Percentiles rank a stretch among this genome's conserved stretches.
These are phyloP conservation scores for Saimiri boliviensis DNA, from an alignment of 2,113 vertebrate genomes.

Conservation along the genomic window DNA sequence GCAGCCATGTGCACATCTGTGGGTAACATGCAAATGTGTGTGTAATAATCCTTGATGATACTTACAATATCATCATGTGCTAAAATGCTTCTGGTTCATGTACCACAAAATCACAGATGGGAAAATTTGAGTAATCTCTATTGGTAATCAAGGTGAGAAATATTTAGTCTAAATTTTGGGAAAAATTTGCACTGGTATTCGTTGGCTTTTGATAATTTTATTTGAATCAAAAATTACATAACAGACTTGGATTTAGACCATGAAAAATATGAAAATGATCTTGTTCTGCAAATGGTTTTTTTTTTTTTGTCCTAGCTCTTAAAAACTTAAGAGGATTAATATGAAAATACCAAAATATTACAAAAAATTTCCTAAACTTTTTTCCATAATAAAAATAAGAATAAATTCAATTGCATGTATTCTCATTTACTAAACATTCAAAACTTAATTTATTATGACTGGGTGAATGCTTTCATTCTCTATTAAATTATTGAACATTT, in stretches of 20 bases:
- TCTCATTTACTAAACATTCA: not conserved
- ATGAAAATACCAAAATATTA: not conserved
- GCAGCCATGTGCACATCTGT: not conserved
- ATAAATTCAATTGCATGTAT: not conserved
- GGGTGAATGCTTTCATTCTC: slow-evolving; percentile 29
- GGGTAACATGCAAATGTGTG: not conserved
- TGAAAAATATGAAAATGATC: not conserved
- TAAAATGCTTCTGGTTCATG: not conserved
- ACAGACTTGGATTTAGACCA: not conserved
- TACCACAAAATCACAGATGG: not conserved
- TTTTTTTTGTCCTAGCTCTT: not conserved
- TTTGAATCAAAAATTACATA: not conserved
- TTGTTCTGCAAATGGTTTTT: not conserved
- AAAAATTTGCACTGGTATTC: not conserved
- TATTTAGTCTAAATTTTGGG: not conserved
- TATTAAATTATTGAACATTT: slow-evolving; percentile 41
- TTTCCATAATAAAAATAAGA: not conserved
- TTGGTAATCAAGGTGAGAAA: not conserved
- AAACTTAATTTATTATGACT: not conserved
- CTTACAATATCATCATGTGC: not conserved
- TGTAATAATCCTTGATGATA: not conserved
- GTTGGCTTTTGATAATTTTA: not conserved
- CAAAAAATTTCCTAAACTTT: not conserved
- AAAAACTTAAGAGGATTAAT: not conserved
- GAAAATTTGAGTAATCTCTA: not conserved